phyloP scores from a whole-genome alignment of 2,888 invertebrate genomes.

The Acanthoscelides obtectus region DNA sequence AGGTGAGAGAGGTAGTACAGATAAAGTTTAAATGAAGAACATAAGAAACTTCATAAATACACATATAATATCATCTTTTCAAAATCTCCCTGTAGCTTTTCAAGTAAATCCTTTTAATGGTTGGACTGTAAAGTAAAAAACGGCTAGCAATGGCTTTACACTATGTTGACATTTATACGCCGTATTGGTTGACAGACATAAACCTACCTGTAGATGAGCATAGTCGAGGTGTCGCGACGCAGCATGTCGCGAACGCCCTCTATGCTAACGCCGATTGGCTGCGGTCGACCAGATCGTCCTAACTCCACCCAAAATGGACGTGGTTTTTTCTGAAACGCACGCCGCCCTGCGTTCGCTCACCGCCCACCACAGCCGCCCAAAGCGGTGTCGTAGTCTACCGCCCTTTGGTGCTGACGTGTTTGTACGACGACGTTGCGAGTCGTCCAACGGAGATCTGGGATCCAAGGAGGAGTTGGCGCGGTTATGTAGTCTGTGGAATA shows the following conservation, averaged over 20 bases:
- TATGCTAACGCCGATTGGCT: conserved; percentile 5
- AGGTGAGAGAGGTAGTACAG: no score
- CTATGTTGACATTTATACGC: no score
- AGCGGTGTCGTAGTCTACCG: neutral
- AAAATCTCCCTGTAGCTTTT: no score
- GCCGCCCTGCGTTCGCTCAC: neutral
- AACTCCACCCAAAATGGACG: neutral
- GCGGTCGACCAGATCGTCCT: conserved; percentile 12
- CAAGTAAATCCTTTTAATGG: no score
- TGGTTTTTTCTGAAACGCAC: neutral
- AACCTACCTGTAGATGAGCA: conserved; percentile 46
- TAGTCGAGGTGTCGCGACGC: conserved; percentile 44
- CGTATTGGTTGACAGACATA: no score
- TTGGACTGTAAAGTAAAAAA: no score
- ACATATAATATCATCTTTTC: no score
- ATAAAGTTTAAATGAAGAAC: no score
- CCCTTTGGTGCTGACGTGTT: neutral
- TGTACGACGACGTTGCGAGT: neutral
- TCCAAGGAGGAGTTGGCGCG: neutral
- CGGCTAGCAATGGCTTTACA: no score
- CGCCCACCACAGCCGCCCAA: neutral
- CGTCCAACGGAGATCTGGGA: neutral
- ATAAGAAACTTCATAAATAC: no score
- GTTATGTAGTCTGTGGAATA: neutral
- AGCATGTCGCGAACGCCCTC: conserved; percentile 34